Percentiles rank a stretch among this genome's conserved stretches.
Evolutionary conservation across 1,140 invertebrate species (phyloP).

Genomic region (Philopotamus ludificatus): DNA sequence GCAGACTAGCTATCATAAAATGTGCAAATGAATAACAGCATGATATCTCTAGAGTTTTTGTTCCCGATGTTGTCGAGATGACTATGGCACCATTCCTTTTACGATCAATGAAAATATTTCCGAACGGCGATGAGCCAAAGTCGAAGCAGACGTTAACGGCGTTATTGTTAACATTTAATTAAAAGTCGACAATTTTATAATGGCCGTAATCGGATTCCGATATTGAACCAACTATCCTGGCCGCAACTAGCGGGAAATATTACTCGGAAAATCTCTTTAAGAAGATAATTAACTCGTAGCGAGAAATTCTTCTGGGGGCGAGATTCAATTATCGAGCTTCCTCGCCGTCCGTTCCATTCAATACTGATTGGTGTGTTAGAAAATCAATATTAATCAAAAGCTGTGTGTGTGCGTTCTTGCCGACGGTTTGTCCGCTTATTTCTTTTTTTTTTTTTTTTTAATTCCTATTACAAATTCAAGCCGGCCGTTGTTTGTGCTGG

Average conservation of each 20-base stretch:
- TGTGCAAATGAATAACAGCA: no score
- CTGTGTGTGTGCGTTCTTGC: no score
- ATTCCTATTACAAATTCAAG: no score
- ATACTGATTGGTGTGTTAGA: not conserved
- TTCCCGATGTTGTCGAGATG: no score
- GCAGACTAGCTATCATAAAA: no score
- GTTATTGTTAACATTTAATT: conserved; percentile 2
- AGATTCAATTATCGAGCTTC: conserved; percentile 2
- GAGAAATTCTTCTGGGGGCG: not conserved
- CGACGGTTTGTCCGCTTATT: no score
- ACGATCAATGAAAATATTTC: no score
- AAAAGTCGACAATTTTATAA: conserved; percentile 7
- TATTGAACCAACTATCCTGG: conserved; percentile 5
- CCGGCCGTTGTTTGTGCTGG: no score
- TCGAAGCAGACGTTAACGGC: not conserved
- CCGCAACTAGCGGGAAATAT: not conserved
- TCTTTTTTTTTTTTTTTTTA: no score
- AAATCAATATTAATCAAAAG: not conserved
- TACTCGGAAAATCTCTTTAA: conserved; percentile 8
- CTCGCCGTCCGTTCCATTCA: not conserved
- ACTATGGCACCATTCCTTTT: no score
- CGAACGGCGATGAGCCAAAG: no score
- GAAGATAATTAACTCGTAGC: conserved; percentile 1
- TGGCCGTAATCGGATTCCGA: not conserved
- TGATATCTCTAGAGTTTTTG: no score